phyloP scores from a whole-genome alignment of 1,140 invertebrate species.

The Drosophila sulfurigaster region DNA sequence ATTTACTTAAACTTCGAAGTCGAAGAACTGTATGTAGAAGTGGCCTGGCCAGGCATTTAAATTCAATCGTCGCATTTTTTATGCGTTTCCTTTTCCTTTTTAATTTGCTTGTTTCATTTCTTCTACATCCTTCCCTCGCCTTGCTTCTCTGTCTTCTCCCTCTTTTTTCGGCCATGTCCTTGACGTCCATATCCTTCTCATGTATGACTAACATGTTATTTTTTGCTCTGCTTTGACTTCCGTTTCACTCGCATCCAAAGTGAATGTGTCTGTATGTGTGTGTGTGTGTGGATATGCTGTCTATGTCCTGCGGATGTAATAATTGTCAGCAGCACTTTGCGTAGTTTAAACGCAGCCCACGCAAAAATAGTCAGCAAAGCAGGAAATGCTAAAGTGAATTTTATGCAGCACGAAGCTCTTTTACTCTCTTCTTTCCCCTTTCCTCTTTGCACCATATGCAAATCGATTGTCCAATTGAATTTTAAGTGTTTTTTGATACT shows the following conservation, averaged over 20 bases:
- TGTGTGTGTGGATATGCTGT: constrained; percentile 19
- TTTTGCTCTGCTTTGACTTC: constrained; percentile 57
- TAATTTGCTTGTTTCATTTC: constrained; percentile 69
- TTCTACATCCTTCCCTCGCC: no score
- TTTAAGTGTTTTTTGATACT: constrained; percentile 44
- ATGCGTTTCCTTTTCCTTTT: constrained; percentile 79
- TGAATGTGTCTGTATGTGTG: constrained; percentile 30
- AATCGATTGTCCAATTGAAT: constrained; percentile 53
- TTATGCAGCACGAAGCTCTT: constrained; percentile 55
- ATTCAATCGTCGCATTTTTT: constrained; percentile 79
- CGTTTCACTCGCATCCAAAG: constrained; percentile 37
- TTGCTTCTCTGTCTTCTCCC: background rate
- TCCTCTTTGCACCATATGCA: constrained; percentile 36
- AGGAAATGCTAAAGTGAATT: constrained; percentile 78
- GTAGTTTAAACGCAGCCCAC: constrained; percentile 70
- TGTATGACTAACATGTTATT: constrained; percentile 53
- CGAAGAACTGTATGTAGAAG: constrained; percentile 44
- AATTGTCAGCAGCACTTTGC: constrained; percentile 79
- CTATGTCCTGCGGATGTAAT: constrained; percentile 74
- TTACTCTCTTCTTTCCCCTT: background rate
- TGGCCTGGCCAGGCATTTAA: constrained; percentile 68
- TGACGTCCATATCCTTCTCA: constrained; percentile 17
- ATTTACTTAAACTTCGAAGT: constrained; percentile 23
- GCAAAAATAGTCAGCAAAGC: constrained; percentile 59
- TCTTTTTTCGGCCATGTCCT: background rate